Percentiles rank a stretch among this genome's conserved stretches.
Evolutionary conservation across 2,797 vertebrate genomes (phyloP).

Genomic region (Taeniopygia guttata): DNA sequence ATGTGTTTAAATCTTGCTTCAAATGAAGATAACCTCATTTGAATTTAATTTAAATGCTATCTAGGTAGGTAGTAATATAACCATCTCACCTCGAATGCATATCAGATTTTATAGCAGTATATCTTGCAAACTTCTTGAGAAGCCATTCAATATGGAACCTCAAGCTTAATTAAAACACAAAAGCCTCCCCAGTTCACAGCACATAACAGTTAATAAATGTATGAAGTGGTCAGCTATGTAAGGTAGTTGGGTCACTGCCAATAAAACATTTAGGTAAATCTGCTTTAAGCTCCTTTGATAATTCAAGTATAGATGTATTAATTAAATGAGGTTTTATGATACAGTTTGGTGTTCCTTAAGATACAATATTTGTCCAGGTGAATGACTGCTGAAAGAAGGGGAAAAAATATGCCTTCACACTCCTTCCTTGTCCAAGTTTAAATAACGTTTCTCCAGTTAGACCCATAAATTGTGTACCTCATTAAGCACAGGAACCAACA

Average conservation of each 20-base stretch:
- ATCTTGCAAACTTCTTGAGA: background rate
- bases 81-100: background rate
- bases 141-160: background rate
- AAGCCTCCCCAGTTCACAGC: background rate
- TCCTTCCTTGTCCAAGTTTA: background rate
- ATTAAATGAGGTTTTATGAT: background rate
- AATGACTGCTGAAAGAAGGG: background rate
- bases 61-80: background rate
- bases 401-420: background rate
- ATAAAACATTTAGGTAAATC: background rate
- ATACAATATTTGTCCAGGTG: background rate
- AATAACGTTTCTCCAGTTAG: conserved; percentile 21
- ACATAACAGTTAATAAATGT: background rate
- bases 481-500: conserved; percentile 62
- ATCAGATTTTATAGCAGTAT: background rate
- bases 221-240: background rate
- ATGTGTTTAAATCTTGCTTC: background rate
- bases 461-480: conserved; percentile 59
- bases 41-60: background rate
- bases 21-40: background rate
- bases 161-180: background rate
- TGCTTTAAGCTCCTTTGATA: background rate
- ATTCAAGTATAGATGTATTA: background rate
- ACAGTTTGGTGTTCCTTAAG: background rate
- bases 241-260: background rate